These are phyloP conservation scores for Leucophenga varia DNA, from an alignment of 1,140 invertebrate genomes.

Conservation along the genomic window DNA sequence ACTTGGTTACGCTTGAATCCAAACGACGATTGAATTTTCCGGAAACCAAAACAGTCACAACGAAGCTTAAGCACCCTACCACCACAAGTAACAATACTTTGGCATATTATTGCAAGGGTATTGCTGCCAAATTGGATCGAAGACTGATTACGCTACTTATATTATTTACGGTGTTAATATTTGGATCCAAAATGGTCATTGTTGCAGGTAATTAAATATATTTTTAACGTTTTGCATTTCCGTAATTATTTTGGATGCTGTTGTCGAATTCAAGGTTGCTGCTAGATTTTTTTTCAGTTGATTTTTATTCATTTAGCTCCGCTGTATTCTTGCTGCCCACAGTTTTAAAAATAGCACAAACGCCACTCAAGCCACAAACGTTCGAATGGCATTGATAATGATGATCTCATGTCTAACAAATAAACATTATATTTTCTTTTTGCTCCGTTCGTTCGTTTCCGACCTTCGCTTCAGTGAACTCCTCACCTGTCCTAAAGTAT, in stretches of 20 bases:
- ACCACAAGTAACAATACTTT: too few species aligned
- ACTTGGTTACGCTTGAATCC: too few species aligned
- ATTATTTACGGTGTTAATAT: background rate
- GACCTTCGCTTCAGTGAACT: too few species aligned
- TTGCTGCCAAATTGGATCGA: slow-evolving; percentile 3
- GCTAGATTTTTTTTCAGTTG: background rate
- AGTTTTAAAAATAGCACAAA: slow-evolving; percentile 3
- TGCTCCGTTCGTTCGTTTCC: too few species aligned
- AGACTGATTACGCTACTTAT: background rate
- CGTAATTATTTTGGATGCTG: background rate
- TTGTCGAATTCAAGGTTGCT: background rate
- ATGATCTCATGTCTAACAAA: too few species aligned
- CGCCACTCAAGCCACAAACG: background rate
- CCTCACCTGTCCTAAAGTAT: too few species aligned
- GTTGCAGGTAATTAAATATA: slow-evolving; percentile 2
- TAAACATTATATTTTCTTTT: too few species aligned
- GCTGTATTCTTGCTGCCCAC: background rate
- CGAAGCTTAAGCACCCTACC: too few species aligned
- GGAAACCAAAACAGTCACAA: too few species aligned
- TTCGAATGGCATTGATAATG: background rate
- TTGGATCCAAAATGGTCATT: slow-evolving; percentile 10
- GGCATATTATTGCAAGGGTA: too few species aligned
- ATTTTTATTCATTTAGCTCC: background rate
- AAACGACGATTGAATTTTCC: too few species aligned
- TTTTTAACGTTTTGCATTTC: background rate